Evolutionary conservation across 2,113 vertebrate species (phyloP), one percentile per base, ranked within the genome.

Genomic region (Aleadryas rufinucha): DNA sequence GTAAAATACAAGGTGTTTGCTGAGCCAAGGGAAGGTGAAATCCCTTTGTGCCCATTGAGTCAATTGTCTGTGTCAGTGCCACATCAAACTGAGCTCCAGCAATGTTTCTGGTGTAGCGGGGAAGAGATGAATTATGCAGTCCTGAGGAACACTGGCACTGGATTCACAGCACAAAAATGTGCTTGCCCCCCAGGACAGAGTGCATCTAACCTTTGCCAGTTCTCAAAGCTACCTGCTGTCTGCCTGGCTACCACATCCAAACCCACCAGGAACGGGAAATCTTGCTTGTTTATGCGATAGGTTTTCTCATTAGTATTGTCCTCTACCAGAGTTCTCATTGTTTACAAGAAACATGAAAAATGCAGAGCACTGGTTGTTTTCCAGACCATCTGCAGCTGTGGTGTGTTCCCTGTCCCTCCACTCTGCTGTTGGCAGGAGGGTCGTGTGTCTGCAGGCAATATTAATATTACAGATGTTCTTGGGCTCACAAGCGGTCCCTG

Each of bases 381-480:
- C 93, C 94, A 96, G 89, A 89, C 89, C 76, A 78, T 95, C 94
- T 97, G 96, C 89, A 95, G 80, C 79, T 90, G 80, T 41, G 92
- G 33, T 72, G 72, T 26, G 76, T 86, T 97, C 72, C 23, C 80
- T 84, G 60, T 91, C 52, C 60, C 22, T 75, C 68, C 64, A 78
- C 64, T 50, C 16, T 89, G 68, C 74, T 93, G 54, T 77, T 96
- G 95, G 96, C 93, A 93, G 76, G 56, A 92, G 64, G 39, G 56
- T 66, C 1, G 0, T 81, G 47, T 90, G 44, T 92, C 86, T 95
- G 94, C 21, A 21, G 44, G 56, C 76, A 84, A 30, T 84, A 89
- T 92, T 92, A 71, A 44, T 92, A 56, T 90, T 93, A 89, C 95
- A 92, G 91, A 92, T 2, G 39, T 90, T 95, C 76, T 41, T 71